Conservation (phyloP, 2,888 invertebrate genomes). For the Hipparchia sbordonii region DNA sequence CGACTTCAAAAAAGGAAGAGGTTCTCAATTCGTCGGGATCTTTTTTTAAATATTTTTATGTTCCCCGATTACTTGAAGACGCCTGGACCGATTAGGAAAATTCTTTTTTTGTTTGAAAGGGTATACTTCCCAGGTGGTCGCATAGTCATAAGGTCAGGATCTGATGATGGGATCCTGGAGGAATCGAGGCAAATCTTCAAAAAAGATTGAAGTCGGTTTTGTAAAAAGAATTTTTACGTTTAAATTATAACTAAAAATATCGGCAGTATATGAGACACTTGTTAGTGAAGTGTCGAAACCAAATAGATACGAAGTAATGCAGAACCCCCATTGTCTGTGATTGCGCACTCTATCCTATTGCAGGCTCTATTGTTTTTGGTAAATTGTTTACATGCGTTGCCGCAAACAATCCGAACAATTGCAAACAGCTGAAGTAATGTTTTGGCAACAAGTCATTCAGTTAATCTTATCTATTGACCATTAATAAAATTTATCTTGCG, state of each 20-base stretch:
- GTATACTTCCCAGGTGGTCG: too few relatives aligned
- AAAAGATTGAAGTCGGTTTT: too few relatives aligned
- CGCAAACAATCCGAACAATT: neutral
- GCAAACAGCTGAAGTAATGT: constrained; percentile 12
- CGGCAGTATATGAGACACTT: neutral
- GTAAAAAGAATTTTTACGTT: too few relatives aligned
- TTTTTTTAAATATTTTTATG: too few relatives aligned
- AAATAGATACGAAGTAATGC: constrained; percentile 29
- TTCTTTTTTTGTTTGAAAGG: too few relatives aligned
- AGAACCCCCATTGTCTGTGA: constrained; percentile 21
- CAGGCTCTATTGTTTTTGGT: constrained; percentile 32
- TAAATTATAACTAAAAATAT: neutral
- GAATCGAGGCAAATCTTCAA: too few relatives aligned
- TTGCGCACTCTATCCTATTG: constrained; percentile 19
- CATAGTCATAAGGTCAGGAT: too few relatives aligned
- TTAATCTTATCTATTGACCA: neutral
- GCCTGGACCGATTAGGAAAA: too few relatives aligned
- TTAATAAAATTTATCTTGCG: neutral
- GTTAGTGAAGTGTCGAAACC: constrained; percentile 4
- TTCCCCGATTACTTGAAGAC: too few relatives aligned
- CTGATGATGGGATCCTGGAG: too few relatives aligned
- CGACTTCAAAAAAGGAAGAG: too few relatives aligned
- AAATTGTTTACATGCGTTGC: constrained; percentile 22
- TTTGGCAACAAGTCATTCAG: neutral
- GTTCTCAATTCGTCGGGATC: too few relatives aligned